These are phyloP conservation scores for Clytia hemisphaerica DNA, from an alignment of 30 jellyfish, hydroid and myxozoan species.

Conservation along the genomic window DNA sequence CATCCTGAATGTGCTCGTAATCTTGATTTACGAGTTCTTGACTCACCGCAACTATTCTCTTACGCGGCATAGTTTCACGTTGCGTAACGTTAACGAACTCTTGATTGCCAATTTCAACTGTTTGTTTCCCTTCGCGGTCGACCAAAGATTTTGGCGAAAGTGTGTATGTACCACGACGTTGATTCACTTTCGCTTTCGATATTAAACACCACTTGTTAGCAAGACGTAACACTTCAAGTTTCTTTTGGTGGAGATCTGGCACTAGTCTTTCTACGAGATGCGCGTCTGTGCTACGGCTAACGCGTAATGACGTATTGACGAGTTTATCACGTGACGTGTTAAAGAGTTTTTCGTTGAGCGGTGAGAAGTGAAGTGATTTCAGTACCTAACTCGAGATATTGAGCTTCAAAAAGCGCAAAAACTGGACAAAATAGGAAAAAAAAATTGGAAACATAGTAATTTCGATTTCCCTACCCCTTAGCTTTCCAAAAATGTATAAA, in stretches of 20 bases:
- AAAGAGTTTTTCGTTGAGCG: slow-evolving; percentile 48
- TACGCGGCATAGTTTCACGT: slow-evolving; percentile 30
- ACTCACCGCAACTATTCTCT: slow-evolving; percentile 27
- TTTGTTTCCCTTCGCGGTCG: too few relatives aligned
- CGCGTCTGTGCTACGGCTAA: slow-evolving; percentile 51
- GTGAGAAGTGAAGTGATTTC: slow-evolving; percentile 23
- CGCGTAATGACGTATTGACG: slow-evolving; percentile 35
- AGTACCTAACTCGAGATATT: too few relatives aligned
- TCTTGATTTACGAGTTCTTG: too few relatives aligned
- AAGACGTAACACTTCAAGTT: slow-evolving; percentile 57
- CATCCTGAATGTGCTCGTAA: too few relatives aligned
- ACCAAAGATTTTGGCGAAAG: slow-evolving; percentile 46
- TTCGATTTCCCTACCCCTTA: too few relatives aligned
- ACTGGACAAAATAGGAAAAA: too few relatives aligned
- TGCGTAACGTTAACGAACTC: too few relatives aligned
- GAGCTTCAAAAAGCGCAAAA: too few relatives aligned
- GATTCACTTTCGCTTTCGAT: slow-evolving; percentile 42
- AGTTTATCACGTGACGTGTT: slow-evolving; percentile 70
- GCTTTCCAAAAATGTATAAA: too few relatives aligned
- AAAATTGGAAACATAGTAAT: too few relatives aligned
- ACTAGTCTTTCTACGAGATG: slow-evolving; percentile 63
- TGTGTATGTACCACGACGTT: slow-evolving; percentile 80
- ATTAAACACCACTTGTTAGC: slow-evolving; percentile 77
- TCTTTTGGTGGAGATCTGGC: slow-evolving; percentile 81
- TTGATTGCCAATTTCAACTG: too few relatives aligned